phyloP scores from a whole-genome alignment of 2,113 vertebrate genomes.

The Cochlearius cochlearius region DNA sequence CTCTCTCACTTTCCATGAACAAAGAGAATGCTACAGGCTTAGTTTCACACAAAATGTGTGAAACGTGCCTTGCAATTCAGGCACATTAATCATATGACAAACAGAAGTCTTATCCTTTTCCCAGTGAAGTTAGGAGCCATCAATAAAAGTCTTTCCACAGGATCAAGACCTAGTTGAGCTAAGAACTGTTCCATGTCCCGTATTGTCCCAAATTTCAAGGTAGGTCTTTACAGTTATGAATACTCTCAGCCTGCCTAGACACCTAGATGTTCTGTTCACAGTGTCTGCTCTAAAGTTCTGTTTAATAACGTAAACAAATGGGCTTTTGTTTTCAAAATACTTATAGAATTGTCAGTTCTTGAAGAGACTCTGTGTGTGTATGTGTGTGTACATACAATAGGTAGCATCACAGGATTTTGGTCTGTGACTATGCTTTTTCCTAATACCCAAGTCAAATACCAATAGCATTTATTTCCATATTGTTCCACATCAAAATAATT shows the following conservation, averaged over 20 bases:
- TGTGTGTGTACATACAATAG: too few species aligned
- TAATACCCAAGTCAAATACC: background rate
- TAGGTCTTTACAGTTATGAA: background rate
- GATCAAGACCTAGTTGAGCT: background rate
- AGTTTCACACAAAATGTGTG: background rate
- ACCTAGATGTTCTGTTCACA: background rate
- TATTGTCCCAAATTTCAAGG: background rate
- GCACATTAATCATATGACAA: background rate
- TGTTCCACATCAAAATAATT: background rate
- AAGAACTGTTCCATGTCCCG: background rate
- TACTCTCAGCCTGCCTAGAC: background rate
- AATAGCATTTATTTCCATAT: background rate
- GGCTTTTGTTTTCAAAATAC: background rate
- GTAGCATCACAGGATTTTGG: rapidly evolving
- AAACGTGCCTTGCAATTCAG: background rate
- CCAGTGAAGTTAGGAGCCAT: background rate
- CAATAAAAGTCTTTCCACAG: background rate
- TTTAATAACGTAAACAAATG: background rate
- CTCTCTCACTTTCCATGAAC: background rate
- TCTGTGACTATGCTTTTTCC: background rate
- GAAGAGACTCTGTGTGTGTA: background rate
- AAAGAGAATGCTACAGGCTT: background rate
- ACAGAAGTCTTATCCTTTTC: background rate
- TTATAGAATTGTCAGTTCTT: background rate
- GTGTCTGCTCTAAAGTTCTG: background rate